A percentile compares a stretch with the other conserved stretches of the same genome.
Conservation (phyloP, 2,113 vertebrate genomes). For the Urocolius indicus region DNA sequence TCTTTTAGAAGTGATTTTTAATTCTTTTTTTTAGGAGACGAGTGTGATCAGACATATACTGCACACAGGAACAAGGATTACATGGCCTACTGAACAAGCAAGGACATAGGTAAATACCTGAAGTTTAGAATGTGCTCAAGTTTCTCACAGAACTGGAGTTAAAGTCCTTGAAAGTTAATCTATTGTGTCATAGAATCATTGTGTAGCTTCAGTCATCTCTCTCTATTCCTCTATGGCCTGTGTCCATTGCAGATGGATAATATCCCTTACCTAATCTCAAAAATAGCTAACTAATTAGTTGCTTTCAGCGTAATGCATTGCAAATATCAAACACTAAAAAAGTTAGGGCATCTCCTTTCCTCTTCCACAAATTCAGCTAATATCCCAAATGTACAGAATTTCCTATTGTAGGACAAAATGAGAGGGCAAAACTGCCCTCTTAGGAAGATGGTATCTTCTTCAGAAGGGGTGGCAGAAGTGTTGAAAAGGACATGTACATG, state of each 20-base stretch:
- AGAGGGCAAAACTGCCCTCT: background rate
- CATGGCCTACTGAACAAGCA: background rate
- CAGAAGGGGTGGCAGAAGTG: background rate
- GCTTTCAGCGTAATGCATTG: background rate
- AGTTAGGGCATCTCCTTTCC: background rate
- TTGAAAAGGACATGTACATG: background rate
- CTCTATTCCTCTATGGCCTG: background rate
- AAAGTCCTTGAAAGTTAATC: background rate
- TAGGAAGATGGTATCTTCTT: background rate
- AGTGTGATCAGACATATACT: background rate
- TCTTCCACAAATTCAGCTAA: background rate
- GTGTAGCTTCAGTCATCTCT: background rate
- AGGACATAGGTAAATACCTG: background rate
- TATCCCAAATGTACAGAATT: background rate
- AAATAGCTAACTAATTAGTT: background rate
- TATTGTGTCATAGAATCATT: background rate
- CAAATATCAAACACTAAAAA: background rate
- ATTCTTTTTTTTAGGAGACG: background rate
- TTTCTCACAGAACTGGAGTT: background rate
- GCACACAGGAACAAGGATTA: background rate
- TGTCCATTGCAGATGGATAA: background rate
- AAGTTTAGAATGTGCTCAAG: background rate
- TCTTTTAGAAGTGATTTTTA: background rate
- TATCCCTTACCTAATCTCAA: background rate
- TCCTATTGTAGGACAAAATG: background rate